Percentiles rank a stretch among this genome's conserved stretches.
Evolutionary conservation across 2,888 invertebrate species (phyloP).

Genomic region (Panorpa germanica): DNA sequence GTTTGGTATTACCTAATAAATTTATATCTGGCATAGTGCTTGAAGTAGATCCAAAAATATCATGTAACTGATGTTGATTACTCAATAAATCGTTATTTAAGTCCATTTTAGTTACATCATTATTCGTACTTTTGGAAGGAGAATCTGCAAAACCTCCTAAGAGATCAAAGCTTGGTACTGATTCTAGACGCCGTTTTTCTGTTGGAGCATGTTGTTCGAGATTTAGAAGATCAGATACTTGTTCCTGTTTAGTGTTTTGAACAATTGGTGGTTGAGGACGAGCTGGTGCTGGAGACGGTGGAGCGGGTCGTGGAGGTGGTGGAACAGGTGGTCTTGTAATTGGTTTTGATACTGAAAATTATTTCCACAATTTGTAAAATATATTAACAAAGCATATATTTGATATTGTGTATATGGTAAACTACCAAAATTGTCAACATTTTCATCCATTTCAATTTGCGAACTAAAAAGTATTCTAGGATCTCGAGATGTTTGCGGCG

Average conservation of each 20-base stretch:
- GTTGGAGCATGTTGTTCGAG: conserved; percentile 20
- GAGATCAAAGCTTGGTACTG: conserved; percentile 36
- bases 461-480: conserved; percentile 52
- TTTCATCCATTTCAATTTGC: conserved; percentile 63
- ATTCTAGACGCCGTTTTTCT: conserved; percentile 15
- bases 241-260: conserved; percentile 19
- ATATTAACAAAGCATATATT: conserved; percentile 9
- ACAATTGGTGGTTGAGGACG: conserved; percentile 14
- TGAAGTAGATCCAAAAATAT: neutral
- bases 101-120: neutral
- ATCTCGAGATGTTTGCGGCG: conserved; percentile 35
- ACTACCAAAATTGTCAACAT: conserved; percentile 64
- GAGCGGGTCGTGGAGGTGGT: conserved; percentile 13
- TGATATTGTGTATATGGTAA: conserved; percentile 8
- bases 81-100: conserved; percentile 2
- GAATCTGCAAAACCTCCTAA: conserved; percentile 27
- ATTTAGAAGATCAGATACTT: conserved; percentile 38
- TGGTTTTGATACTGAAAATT: conserved; percentile 25
- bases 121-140: conserved; percentile 13
- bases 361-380: conserved; percentile 10
- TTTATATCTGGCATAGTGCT: neutral
- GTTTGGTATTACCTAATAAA: conserved; percentile 15
- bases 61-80: neutral
- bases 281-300: conserved; percentile 16
- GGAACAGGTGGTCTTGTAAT: conserved; percentile 15